phyloP scores from a whole-genome alignment of 2,888 invertebrate species.

The Nebria salina region DNA sequence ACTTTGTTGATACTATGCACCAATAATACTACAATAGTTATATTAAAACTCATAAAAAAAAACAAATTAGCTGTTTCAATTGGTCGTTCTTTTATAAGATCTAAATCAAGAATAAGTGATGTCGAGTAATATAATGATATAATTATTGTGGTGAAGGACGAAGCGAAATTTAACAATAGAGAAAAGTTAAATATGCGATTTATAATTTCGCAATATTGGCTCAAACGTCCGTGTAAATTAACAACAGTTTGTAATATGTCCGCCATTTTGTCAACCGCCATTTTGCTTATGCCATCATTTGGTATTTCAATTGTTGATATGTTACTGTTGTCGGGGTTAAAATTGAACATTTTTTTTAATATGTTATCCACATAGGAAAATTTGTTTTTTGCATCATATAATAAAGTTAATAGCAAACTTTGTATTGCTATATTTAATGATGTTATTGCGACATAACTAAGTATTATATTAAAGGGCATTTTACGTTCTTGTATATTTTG shows the following conservation, averaged over 20 bases:
- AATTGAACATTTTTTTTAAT: neutral
- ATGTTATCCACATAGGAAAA: neutral
- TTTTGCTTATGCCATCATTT: neutral
- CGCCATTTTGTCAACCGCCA: neutral
- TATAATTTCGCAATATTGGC: neutral
- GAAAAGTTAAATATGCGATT: slow-evolving; percentile 7
- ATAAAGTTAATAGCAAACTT: neutral
- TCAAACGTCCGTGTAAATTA: neutral
- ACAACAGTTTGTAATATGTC: slow-evolving; percentile 7
- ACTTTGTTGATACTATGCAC: neutral
- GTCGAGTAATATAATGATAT: neutral
- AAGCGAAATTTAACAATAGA: neutral
- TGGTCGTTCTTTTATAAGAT: too few species aligned
- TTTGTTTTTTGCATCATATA: neutral
- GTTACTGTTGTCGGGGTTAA: neutral
- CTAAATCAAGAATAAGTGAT: neutral
- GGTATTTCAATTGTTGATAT: slow-evolving; percentile 6
- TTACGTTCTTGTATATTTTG: neutral
- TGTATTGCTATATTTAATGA: neutral
- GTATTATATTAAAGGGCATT: neutral
- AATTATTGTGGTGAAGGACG: neutral
- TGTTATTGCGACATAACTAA: neutral
- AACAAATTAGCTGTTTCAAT: too few species aligned
- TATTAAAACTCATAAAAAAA: neutral
- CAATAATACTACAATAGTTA: neutral